Base-by-base conservation (phyloP, 2,888 invertebrate genomes). In the Digitonthophagus gazella region DNA sequence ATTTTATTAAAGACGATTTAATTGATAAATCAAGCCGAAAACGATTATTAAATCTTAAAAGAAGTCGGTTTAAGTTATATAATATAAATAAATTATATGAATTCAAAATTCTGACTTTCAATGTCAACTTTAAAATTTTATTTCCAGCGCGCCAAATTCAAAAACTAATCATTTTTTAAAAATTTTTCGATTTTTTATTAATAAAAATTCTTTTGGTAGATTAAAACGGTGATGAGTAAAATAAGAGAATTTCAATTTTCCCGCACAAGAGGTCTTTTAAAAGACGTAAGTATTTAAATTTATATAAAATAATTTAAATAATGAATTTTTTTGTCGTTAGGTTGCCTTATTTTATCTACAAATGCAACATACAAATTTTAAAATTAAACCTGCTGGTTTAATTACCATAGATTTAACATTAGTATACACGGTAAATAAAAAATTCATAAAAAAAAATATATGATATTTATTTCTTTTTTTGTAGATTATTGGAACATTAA, bases 331-430 rank as follows among this genome's bases (percentile, higher is more conserved):
- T 44, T 44, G n/a, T n/a, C n/a, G n/a, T 44, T 44, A 44, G 28
- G 28, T 44, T 0, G 15, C 19, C 15, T 19, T 68, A 16, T 65
- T 61, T 54, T 68, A 54, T 8, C 65, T 68, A 44, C 65, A 58
- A 65, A 15, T 68, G 2, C 6, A 65, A 11, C 68, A 68, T 19
- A 65, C 65, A 58, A 65, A 68, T 14, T 68, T 68, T 44, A 68
- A 68, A 15, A 54, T 68, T 19, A 54, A 58, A 3, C 68, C 68
- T 11, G 68, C 20, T 20, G 68, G 68, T 15, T 58, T 68, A 19
- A 44, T 68, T 58, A 68, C 68, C 2, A 55, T 68, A 15, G 65
- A 68, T 44, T 58, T 58, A 19, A 18, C 28, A 18, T 58, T 68
- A 18, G 65, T 65, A 15, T 68, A 55, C 20, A 19, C 28, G 16